Percentiles rank a stretch among this genome's conserved stretches.
Evolutionary conservation across 2,888 invertebrate species (phyloP).

Genomic region (Oasisia sp.): DNA sequence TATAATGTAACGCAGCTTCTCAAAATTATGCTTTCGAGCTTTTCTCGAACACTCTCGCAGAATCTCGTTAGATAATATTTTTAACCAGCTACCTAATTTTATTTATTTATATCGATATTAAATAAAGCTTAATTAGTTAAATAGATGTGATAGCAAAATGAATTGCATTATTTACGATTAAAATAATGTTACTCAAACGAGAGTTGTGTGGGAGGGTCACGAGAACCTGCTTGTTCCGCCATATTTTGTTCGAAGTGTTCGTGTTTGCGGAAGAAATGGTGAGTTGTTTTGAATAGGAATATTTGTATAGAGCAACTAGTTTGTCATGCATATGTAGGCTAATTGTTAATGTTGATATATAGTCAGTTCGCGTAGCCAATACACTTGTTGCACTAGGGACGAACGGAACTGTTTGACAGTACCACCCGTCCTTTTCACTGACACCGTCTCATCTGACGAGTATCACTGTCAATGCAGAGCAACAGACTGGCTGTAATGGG

Average conservation of each 20-base stretch:
- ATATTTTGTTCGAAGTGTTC: constrained; percentile 12
- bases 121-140: not conserved
- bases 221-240: constrained; percentile 6
- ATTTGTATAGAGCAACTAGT: not conserved
- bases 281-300: not conserved
- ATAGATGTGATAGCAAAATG: not conserved
- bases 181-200: not conserved
- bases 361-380: not conserved
- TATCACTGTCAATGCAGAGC: not conserved
- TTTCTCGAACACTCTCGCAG: not conserved
- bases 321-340: not conserved
- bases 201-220: not conserved
- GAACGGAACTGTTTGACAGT: not conserved
- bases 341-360: not conserved
- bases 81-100: not conserved
- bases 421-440: not conserved
- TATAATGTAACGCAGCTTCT: not conserved
- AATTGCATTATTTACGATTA: not conserved
- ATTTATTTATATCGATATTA: not conserved
- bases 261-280: not conserved
- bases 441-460: not conserved
- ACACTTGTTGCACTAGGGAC: not conserved
- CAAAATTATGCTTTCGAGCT: not conserved
- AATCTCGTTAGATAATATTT: not conserved
- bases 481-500: not conserved